These are phyloP conservation scores for Tribolium madens DNA, from an alignment of 1,140 invertebrate genomes.

Conservation along the genomic window DNA sequence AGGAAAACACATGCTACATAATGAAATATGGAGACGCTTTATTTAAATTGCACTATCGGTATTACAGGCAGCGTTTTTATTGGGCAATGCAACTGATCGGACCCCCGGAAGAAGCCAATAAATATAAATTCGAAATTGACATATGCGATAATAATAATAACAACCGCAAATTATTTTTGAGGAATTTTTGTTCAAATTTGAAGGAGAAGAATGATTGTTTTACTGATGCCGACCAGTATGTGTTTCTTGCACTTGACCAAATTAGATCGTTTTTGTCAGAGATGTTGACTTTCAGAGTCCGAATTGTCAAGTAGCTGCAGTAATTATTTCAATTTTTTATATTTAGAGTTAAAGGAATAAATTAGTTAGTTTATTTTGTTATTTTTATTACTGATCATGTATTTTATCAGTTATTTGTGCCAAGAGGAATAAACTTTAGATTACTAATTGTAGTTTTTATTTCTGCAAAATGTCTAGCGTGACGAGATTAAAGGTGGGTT, in stretches of 20 bases:
- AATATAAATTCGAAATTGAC: constrained; percentile 46
- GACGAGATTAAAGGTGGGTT: constrained; percentile 21
- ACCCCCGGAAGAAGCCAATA: constrained; percentile 27
- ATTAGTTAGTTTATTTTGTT: background rate
- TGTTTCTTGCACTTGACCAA: constrained; percentile 36
- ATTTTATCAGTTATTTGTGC: background rate
- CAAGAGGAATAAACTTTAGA: background rate
- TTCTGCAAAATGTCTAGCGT: background rate
- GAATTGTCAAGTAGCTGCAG: constrained; percentile 40
- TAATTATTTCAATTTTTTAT: too few species aligned
- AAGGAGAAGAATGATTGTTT: constrained; percentile 40
- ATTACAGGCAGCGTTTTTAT: constrained; percentile 19
- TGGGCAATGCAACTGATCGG: constrained; percentile 49
- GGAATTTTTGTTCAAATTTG: constrained; percentile 21
- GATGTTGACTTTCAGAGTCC: constrained; percentile 16
- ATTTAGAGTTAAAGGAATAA: background rate
- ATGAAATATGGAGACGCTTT: constrained; percentile 44
- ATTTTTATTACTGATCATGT: background rate
- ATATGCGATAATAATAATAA: constrained; percentile 45
- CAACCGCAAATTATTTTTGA: constrained; percentile 13
- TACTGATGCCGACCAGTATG: background rate
- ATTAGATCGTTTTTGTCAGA: constrained; percentile 29
- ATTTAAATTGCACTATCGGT: constrained; percentile 47
- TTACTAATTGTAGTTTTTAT: background rate
- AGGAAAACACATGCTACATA: constrained; percentile 29